A percentile compares a stretch with the other conserved stretches of the same genome.
Conservation (phyloP, 2,113 vertebrate species). For the Apteryx mantelli region DNA sequence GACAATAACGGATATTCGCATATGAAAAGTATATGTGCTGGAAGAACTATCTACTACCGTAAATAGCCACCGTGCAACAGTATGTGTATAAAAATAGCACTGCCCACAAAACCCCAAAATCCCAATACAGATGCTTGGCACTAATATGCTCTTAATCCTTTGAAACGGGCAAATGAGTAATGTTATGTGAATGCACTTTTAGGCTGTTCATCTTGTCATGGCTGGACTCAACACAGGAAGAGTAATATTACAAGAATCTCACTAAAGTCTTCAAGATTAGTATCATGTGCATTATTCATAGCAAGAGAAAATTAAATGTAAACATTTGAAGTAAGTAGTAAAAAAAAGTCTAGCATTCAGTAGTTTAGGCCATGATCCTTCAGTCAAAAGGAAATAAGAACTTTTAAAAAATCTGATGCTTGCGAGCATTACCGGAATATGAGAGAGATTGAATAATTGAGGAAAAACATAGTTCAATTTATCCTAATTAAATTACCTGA, state of each 20-base stretch:
- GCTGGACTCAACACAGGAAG: not conserved
- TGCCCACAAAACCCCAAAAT: not conserved
- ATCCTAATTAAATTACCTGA: slow-evolving; percentile 38
- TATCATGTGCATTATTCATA: not conserved
- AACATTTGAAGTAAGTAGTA: slow-evolving; percentile 31
- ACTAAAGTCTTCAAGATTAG: not conserved
- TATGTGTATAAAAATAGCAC: not conserved
- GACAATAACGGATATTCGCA: not conserved
- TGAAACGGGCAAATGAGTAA: not conserved
- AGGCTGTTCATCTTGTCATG: not conserved
- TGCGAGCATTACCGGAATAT: not conserved
- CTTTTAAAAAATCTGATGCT: not conserved
- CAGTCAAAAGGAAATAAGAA: slow-evolving; percentile 5
- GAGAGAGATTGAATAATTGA: not conserved
- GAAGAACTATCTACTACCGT: not conserved
- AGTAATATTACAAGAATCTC: not conserved
- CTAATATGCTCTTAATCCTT: not conserved
- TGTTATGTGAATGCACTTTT: not conserved
- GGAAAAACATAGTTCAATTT: not conserved
- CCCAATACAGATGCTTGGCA: not conserved
- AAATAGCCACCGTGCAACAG: not conserved
- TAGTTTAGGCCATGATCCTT: slow-evolving; percentile 18
- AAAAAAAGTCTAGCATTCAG: not conserved
- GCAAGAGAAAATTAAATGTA: slow-evolving; percentile 38
- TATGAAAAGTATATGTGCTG: not conserved